Percentiles rank a stretch among this genome's conserved stretches.
phyloP scores from a whole-genome alignment of 2,113 vertebrate genomes.

The Forbesichthys agassizii region DNA sequence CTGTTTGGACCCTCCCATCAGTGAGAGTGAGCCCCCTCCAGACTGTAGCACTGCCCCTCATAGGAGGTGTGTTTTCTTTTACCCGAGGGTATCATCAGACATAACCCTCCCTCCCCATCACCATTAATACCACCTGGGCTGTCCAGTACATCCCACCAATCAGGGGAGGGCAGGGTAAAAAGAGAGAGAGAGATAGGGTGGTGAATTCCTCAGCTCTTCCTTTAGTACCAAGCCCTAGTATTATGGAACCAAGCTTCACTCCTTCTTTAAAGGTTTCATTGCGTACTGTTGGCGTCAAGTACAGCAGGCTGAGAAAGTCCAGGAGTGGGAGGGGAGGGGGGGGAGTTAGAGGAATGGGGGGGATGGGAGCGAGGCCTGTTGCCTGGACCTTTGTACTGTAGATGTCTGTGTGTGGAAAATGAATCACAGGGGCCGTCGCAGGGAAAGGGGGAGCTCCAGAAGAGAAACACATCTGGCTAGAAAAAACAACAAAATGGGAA shows the following conservation, averaged over 20 bases:
- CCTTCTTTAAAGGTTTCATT: slow-evolving; percentile 45
- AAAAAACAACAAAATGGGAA: slow-evolving; percentile 22
- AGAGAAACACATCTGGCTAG: slow-evolving; percentile 74
- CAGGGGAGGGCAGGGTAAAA: neutral
- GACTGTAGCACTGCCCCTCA: slow-evolving; percentile 25
- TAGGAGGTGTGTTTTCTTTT: slow-evolving; percentile 32
- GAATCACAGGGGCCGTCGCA: slow-evolving; percentile 74
- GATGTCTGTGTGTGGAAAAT: slow-evolving; percentile 76
- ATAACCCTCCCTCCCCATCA: too few species aligned
- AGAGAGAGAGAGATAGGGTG: neutral
- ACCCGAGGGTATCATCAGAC: slow-evolving; percentile 13
- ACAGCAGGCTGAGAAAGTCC: slow-evolving; percentile 53
- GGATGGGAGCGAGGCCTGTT: slow-evolving; percentile 27
- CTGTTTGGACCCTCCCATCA: slow-evolving; percentile 14
- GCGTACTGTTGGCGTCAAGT: slow-evolving; percentile 35
- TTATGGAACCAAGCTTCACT: slow-evolving; percentile 36
- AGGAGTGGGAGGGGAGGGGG: slow-evolving; percentile 44
- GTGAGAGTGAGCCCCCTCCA: slow-evolving; percentile 51
- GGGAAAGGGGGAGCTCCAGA: slow-evolving; percentile 49
- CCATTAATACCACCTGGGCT: too few species aligned
- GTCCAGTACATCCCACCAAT: too few species aligned
- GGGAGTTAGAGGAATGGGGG: slow-evolving; percentile 22
- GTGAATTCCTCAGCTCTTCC: neutral
- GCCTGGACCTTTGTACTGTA: slow-evolving; percentile 50
- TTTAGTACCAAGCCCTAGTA: neutral